Evolutionary conservation across 1,140 invertebrate genomes (phyloP).

Genomic region (Octopus sinensis): DNA sequence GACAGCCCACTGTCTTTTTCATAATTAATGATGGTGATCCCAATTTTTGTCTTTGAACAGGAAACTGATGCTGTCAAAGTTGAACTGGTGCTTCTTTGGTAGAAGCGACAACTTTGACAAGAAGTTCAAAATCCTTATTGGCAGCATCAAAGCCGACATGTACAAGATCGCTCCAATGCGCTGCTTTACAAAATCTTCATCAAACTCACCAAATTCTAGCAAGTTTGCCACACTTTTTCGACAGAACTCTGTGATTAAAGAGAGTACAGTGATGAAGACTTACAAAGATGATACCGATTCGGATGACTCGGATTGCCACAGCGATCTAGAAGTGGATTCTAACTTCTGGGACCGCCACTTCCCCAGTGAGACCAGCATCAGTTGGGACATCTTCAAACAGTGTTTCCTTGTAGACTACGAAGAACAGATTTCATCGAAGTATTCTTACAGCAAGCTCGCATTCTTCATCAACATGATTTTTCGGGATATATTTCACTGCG

Average conservation of each 20-base stretch:
- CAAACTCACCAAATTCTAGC: background rate
- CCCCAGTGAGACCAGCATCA: slow-evolving; percentile 26
- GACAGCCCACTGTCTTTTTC: too few species aligned
- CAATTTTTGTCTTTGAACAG: slow-evolving; percentile 27
- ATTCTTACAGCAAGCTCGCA: slow-evolving; percentile 33
- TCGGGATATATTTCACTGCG: slow-evolving; percentile 41
- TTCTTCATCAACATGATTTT: slow-evolving; percentile 41
- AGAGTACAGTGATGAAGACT: slow-evolving; percentile 18
- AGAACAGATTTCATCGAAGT: slow-evolving; percentile 29
- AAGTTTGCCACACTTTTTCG: background rate
- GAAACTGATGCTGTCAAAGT: slow-evolving; percentile 46
- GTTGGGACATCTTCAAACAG: slow-evolving; percentile 36
- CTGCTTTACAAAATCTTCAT: background rate
- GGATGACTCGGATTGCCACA: background rate
- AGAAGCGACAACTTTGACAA: slow-evolving; percentile 34
- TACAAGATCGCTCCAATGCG: slow-evolving; percentile 5
- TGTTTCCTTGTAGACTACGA: slow-evolving; percentile 41
- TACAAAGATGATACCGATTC: slow-evolving; percentile 10
- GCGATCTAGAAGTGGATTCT: background rate
- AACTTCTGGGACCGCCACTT: slow-evolving; percentile 48
- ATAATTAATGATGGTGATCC: too few species aligned
- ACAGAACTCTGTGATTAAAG: background rate
- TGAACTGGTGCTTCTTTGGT: slow-evolving; percentile 49
- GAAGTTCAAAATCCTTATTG: slow-evolving; percentile 31
- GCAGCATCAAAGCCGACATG: slow-evolving; percentile 29